These are phyloP conservation scores for Diachasma alloeum DNA, from an alignment of 1,140 invertebrate species.

Conservation along the genomic window DNA sequence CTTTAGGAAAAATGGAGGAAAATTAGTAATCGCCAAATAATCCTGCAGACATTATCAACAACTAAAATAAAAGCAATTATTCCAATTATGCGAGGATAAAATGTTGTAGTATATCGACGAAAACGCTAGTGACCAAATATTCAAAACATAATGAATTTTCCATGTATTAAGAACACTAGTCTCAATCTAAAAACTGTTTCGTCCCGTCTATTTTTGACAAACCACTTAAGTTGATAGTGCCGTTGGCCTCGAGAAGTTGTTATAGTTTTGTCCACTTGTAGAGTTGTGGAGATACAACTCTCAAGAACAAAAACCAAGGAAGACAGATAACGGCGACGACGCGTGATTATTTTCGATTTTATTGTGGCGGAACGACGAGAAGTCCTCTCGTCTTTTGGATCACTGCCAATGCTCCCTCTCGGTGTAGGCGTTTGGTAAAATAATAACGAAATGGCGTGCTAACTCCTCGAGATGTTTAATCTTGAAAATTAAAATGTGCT, in stretches of 20 bases:
- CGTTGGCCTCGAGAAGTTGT: neutral
- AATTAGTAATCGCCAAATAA: no score
- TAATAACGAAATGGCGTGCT: constrained; percentile 21
- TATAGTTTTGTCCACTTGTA: neutral
- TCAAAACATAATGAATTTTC: no score
- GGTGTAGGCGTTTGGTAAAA: constrained; percentile 20
- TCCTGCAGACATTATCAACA: no score
- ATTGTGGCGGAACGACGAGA: constrained; percentile 24
- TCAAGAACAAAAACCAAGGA: constrained; percentile 1
- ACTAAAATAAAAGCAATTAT: no score
- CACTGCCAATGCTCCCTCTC: neutral
- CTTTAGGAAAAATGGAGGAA: no score
- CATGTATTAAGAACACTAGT: no score
- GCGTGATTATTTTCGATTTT: constrained; percentile 25
- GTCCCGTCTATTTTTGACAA: neutral
- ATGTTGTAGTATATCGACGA: no score
- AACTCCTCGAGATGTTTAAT: neutral
- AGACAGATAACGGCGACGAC: constrained; percentile 21
- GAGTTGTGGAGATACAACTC: neutral
- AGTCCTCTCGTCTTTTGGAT: neutral
- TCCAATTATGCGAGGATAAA: no score
- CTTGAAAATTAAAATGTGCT: neutral
- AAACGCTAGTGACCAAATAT: no score
- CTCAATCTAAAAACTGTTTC: no score
- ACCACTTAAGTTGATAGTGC: neutral